These are phyloP conservation scores for Physocephala rufipes DNA, from an alignment of 2,888 invertebrate species.

Conservation along the genomic window DNA sequence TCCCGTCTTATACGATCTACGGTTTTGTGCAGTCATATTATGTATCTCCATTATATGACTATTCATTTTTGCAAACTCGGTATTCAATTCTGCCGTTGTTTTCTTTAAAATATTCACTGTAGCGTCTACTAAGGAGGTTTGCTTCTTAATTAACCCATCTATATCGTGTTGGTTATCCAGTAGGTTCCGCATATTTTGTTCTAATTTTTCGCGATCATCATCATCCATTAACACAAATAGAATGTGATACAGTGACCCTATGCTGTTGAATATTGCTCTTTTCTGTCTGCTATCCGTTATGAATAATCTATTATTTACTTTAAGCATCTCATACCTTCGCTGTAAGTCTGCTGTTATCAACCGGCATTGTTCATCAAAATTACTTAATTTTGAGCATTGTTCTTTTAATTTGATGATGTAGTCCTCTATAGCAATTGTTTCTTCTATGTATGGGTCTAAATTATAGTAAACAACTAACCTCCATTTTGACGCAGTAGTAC, in stretches of 20 bases:
- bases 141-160: too few species aligned
- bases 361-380: background rate
- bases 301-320: too few species aligned
- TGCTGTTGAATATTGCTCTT: conserved; percentile 1
- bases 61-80: background rate
- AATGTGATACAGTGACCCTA: background rate
- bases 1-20: too few species aligned
- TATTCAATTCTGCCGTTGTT: background rate
- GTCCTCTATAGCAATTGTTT: too few species aligned
- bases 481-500: too few species aligned
- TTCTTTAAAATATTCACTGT: background rate
- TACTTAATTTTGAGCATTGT: background rate
- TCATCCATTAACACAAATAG: conserved; percentile 2
- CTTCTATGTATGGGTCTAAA: too few species aligned
- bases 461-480: too few species aligned
- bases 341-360: background rate
- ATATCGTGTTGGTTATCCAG: too few species aligned
- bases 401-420: too few species aligned
- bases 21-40: too few species aligned
- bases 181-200: too few species aligned
- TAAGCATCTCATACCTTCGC: background rate
- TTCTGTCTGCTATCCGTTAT: background rate
- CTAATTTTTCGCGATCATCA: background rate
- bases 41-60: conserved; percentile 1
- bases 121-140: background rate